Percentiles rank a stretch among this genome's conserved stretches.
Evolutionary conservation across 2,888 invertebrate species (phyloP).

Genomic region (Sylvicola fuscatus): DNA sequence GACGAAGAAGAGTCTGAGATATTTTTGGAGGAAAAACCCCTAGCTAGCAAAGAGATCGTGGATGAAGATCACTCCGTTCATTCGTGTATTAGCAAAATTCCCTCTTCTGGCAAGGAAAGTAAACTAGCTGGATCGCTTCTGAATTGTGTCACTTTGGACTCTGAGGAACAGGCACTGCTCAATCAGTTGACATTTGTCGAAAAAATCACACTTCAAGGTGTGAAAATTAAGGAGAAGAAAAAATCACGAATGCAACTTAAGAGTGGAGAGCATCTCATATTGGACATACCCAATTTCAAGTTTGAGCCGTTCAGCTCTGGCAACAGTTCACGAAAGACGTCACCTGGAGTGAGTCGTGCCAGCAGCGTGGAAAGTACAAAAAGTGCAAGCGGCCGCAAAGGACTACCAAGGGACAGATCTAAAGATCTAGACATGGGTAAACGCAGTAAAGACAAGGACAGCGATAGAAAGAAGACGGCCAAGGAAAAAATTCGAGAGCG

Average conservation of each 20-base stretch:
- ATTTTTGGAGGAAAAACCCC: conserved; percentile 34
- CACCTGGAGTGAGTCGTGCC: conserved; percentile 23
- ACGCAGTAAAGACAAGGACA: conserved; percentile 5
- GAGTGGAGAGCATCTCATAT: conserved; percentile 23
- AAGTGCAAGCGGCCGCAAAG: conserved; percentile 1
- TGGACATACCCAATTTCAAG: conserved; percentile 24
- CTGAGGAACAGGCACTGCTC: conserved; percentile 32
- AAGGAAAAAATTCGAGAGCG: conserved; percentile 42
- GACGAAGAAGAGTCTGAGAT: conserved; percentile 45
- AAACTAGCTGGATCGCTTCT: neutral
- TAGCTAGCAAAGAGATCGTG: conserved; percentile 23
- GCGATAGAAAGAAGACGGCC: conserved; percentile 41
- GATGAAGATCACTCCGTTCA: conserved; percentile 29
- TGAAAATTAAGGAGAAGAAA: conserved; percentile 24
- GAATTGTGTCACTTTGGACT: conserved; percentile 25
- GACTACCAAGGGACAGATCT: conserved; percentile 26
- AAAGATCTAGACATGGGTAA: conserved; percentile 27
- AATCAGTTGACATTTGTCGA: conserved; percentile 29
- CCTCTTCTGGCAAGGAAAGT: neutral
- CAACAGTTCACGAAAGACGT: conserved; percentile 24
- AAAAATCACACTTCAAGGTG: conserved; percentile 24
- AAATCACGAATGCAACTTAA: conserved; percentile 23
- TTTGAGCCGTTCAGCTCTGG: conserved; percentile 25
- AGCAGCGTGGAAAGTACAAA: conserved; percentile 22
- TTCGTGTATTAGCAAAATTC: conserved; percentile 19